Base-by-base conservation (phyloP, 2,113 vertebrate genomes). In the Myiagra hebetior region DNA sequence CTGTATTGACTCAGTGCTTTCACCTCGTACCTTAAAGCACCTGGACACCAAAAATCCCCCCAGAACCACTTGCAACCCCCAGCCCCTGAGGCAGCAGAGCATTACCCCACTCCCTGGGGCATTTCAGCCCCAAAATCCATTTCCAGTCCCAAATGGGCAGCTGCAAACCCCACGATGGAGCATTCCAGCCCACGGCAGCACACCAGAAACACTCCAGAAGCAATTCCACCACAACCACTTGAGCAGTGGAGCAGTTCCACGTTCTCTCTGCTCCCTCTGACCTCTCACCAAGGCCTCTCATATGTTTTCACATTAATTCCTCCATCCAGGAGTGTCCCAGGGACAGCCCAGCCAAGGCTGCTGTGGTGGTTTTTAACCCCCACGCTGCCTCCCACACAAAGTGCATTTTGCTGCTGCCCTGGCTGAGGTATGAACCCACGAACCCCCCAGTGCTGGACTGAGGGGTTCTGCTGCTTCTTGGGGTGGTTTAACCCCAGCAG, bases 141-240 rank as follows among this genome's bases (percentile, higher is more conserved):
- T 47, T 42, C 27, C 75, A 60, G 31, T 16, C 52, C 35, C 11
- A 5, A 62, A 28, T 0, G 1, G 7, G 30, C 46, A 39, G 31
- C 63, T 73, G 63, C 79, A 79, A 75, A 44, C 13, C 41, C 50
- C 72, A 55, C 37, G 12, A 21, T 6, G 13, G 0, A 49, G 89
- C 35, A 9, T 11, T 77, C 59, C 5, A 3, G 60, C 47, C 70
- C 49, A 3, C 6, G 35, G 37, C 41, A 52, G 63, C 0, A 0
- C 21, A 20, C 24, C 68, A 55, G 41, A 26, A 74, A 44, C 15
- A 12, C 41, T 49, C 73, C 50, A 22, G 35, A 26, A 67, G 57
- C 46, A 47, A 42, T 24, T 14, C 65, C 62, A 53, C 7, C 56
- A 41, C 15, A 27, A 13, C 16, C 62, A 9, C 42, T 8, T 4